Evolutionary conservation across 2,797 vertebrate genomes (phyloP).

Genomic region (Sebastes baramenuke): DNA sequence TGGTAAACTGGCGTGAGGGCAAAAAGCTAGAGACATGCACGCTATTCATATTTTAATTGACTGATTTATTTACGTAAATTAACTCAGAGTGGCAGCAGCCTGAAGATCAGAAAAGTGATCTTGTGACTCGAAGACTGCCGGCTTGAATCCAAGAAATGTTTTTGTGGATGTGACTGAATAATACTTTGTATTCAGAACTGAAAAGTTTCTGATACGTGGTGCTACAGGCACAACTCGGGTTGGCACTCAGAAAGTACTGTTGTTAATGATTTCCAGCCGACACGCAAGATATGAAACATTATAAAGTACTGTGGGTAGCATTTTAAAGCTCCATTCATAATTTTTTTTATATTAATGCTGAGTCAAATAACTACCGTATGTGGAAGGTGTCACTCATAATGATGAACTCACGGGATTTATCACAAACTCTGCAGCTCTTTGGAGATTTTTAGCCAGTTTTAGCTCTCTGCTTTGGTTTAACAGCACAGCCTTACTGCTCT

Average conservation of each 20-base stretch:
- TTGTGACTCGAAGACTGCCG: neutral
- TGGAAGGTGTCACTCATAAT: neutral
- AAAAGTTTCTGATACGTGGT: neutral
- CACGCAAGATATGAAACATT: neutral
- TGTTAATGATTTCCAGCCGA: neutral
- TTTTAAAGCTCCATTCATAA: neutral
- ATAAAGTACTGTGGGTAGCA: neutral
- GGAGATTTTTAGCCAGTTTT: neutral
- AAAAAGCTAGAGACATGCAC: neutral
- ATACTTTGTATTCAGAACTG: neutral
- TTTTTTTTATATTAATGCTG: neutral
- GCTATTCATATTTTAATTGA: slow-evolving; percentile 24
- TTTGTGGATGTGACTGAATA: neutral
- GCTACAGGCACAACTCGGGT: neutral
- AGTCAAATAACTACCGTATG: neutral
- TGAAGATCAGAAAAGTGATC: slow-evolving; percentile 18
- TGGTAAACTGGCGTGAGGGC: slow-evolving; percentile 5
- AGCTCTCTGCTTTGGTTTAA: neutral
- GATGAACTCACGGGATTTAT: neutral
- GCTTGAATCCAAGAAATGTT: neutral
- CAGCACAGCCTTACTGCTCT: neutral
- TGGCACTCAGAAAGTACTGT: neutral
- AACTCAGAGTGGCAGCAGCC: slow-evolving; percentile 2
- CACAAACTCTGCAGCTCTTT: neutral
- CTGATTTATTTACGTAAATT: slow-evolving; percentile 35